Conservation (phyloP, 2,797 vertebrate species). For the Amniataba percoides region DNA sequence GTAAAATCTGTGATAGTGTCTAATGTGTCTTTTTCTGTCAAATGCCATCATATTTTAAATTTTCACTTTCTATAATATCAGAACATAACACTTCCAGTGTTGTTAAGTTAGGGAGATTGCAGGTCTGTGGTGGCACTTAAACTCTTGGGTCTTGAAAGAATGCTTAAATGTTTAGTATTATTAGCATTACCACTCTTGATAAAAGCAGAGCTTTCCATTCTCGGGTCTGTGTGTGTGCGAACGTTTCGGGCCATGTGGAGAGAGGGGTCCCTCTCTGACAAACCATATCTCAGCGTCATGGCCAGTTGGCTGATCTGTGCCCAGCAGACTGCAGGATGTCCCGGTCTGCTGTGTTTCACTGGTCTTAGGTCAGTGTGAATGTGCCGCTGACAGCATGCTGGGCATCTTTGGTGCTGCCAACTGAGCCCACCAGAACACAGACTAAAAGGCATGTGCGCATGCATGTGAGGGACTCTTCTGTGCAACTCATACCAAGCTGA, state of each 20-base stretch:
- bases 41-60: neutral
- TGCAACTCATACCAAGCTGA: neutral
- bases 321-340: slow-evolving; percentile 53
- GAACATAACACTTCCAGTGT: no score
- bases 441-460: slow-evolving; percentile 14
- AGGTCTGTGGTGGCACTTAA: neutral
- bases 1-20: neutral
- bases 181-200: neutral
- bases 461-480: neutral
- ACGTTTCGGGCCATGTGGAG: neutral
- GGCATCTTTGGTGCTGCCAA: slow-evolving; percentile 22
- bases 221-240: neutral
- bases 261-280: slow-evolving; percentile 8
- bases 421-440: slow-evolving; percentile 27
- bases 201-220: no score
- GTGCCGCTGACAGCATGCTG: slow-evolving; percentile 39
- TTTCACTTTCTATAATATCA: no score
- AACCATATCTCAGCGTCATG: slow-evolving; percentile 20
- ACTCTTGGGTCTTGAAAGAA: neutral
- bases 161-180: neutral
- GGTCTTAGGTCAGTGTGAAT: slow-evolving; percentile 44
- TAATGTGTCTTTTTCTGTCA: neutral
- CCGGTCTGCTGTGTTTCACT: slow-evolving; percentile 49
- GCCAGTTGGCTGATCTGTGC: slow-evolving; percentile 44
- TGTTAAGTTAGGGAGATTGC: no score